These are phyloP conservation scores for Halcyon smyrnensis DNA, from an alignment of 2,797 vertebrate genomes.

Conservation along the genomic window DNA sequence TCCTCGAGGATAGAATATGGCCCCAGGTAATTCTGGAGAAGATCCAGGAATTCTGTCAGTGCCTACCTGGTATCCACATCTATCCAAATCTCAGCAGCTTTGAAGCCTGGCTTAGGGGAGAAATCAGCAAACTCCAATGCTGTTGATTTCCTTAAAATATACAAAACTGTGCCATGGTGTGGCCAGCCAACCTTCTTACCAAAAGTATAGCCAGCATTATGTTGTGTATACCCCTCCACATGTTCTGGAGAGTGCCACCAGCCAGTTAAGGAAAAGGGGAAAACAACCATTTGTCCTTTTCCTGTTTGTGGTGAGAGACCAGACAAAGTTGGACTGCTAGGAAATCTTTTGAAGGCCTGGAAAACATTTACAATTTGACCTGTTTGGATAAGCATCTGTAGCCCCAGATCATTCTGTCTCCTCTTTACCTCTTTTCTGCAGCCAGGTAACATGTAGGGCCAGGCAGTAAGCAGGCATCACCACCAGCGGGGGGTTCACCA, in stretches of 20 bases:
- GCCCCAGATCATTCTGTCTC: background rate
- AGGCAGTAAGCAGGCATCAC: background rate
- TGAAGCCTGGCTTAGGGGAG: background rate
- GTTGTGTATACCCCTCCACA: background rate
- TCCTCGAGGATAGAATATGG: background rate
- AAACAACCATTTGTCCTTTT: background rate
- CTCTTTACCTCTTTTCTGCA: background rate
- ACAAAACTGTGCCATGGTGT: background rate
- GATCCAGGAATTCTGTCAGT: background rate
- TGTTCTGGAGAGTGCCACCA: background rate
- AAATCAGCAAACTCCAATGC: background rate
- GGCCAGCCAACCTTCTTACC: background rate
- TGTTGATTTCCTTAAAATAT: background rate
- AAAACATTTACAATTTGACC: background rate
- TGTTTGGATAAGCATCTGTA: background rate
- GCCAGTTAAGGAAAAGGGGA: background rate
- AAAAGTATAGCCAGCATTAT: background rate
- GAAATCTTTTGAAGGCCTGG: background rate
- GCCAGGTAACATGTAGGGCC: rapidly evolving
- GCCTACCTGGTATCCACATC: background rate
- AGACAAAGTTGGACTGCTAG: background rate
- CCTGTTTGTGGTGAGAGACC: background rate
- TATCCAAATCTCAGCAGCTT: background rate
- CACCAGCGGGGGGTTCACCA: background rate
- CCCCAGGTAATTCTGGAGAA: background rate